Percentiles rank a stretch among this genome's conserved stretches.
phyloP scores from a whole-genome alignment of 2,113 vertebrate genomes.

The Neopipo cinnamomea region DNA sequence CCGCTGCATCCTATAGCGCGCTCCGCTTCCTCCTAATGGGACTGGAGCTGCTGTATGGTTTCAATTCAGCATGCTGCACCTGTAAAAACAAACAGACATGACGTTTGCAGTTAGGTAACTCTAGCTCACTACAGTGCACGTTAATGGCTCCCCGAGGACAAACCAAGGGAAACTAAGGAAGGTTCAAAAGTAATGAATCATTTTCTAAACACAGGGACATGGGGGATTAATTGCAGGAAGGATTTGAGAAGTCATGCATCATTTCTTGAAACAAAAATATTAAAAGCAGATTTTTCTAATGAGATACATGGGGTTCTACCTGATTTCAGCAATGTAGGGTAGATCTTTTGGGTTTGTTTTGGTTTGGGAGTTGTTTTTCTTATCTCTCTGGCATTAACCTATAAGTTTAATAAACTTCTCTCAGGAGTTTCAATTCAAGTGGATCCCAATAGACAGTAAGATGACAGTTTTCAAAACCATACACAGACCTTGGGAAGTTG shows the following conservation, averaged over 20 bases:
- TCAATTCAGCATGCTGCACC: slow-evolving; percentile 91
- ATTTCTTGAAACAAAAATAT: slow-evolving; percentile 89
- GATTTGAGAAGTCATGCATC: slow-evolving; percentile 95
- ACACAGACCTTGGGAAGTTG: background rate
- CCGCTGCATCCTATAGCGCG: slow-evolving; percentile 30
- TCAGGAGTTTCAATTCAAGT: slow-evolving; percentile 14
- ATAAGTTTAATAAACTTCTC: slow-evolving; percentile 18
- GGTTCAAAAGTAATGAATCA: slow-evolving; percentile 97
- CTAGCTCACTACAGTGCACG: slow-evolving; percentile 80
- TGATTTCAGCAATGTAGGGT: slow-evolving; percentile 25
- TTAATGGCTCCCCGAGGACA: slow-evolving; percentile 93
- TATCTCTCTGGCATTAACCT: slow-evolving; percentile 2
- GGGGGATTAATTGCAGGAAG: slow-evolving; percentile 99
- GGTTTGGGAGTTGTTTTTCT: slow-evolving; percentile 13
- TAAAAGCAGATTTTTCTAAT: slow-evolving; percentile 87
- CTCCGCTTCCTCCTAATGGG: slow-evolving; percentile 86
- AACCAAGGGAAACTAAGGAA: slow-evolving; percentile 80
- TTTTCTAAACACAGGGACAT: slow-evolving; percentile 95
- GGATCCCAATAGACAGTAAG: slow-evolving; percentile 9
- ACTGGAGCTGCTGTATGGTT: slow-evolving; percentile 79
- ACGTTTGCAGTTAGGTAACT: slow-evolving; percentile 86
- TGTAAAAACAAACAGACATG: slow-evolving; percentile 94
- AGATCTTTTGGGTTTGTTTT: slow-evolving; percentile 22
- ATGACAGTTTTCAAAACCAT: background rate
- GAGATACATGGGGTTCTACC: slow-evolving; percentile 69